These are phyloP conservation scores for Gallirallus australis DNA, from an alignment of 2,797 vertebrate genomes.

Conservation along the genomic window DNA sequence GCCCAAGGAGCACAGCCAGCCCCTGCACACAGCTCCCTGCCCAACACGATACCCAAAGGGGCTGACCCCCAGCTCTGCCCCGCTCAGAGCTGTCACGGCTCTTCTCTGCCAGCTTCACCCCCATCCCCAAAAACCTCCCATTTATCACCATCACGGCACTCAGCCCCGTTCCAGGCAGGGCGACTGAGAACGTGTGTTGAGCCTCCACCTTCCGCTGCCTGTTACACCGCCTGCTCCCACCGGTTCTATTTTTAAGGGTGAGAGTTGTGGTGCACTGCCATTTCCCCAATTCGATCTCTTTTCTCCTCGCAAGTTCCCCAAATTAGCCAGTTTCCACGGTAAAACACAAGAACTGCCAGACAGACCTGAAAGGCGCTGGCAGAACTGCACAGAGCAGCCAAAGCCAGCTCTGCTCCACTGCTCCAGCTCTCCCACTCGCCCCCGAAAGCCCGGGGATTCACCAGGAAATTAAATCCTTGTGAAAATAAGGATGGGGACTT, in stretches of 20 bases:
- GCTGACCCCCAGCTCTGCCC: not conserved
- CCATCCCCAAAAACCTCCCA: not conserved
- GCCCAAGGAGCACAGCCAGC: not conserved
- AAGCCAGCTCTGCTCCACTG: not conserved
- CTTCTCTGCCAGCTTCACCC: accelerated
- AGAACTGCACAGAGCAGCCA: not conserved
- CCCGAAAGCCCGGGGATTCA: not conserved
- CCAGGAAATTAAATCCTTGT: not conserved
- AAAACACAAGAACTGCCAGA: constrained; percentile 36
- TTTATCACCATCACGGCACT: accelerated
- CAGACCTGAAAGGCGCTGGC: not conserved
- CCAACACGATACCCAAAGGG: not conserved
- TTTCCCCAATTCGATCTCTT: constrained; percentile 35
- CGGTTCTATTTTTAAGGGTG: constrained; percentile 60
- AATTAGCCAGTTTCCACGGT: constrained; percentile 49
- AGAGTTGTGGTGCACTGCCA: constrained; percentile 27
- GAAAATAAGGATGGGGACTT: not conserved
- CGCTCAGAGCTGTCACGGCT: not conserved
- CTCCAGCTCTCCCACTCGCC: not conserved
- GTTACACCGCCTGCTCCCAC: constrained; percentile 42
- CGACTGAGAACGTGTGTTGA: not conserved
- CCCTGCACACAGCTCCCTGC: not conserved
- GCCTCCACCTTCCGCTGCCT: constrained; percentile 13
- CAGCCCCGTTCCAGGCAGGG: not conserved
- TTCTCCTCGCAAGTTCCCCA: constrained; percentile 41